Conservation (phyloP, 2,797 vertebrate genomes). For the Aulostomus chinensis region DNA sequence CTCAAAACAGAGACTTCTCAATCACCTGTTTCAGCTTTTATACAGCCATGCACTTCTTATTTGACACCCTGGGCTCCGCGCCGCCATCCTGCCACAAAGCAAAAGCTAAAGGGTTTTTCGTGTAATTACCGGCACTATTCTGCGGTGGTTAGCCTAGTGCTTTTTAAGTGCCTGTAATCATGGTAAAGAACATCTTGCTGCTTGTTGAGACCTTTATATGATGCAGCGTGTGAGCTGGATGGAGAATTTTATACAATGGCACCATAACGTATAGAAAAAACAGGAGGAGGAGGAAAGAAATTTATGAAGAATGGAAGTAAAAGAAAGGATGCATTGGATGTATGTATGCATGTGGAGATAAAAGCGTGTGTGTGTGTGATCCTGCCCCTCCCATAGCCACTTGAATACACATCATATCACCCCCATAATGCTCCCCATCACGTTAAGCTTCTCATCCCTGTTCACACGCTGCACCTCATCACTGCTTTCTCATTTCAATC, state of each 20-base stretch:
- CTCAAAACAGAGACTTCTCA: no score
- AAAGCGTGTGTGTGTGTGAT: neutral
- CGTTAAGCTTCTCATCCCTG: conserved; percentile 49
- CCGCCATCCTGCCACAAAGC: no score
- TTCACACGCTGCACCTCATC: conserved; percentile 33
- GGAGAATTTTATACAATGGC: no score
- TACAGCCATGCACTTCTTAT: no score
- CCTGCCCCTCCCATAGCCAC: neutral
- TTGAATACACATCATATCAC: conserved; percentile 36
- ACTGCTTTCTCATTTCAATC: conserved; percentile 56
- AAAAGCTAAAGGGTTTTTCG: neutral
- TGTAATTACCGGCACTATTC: conserved; percentile 19
- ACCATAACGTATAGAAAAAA: no score
- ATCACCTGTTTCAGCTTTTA: no score
- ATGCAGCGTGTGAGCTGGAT: no score
- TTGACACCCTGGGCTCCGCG: no score
- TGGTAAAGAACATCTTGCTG: conserved; percentile 15
- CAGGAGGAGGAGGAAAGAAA: neutral
- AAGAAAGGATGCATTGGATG: neutral
- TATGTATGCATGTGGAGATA: neutral
- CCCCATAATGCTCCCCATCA: conserved; percentile 43
- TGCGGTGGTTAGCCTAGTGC: conserved; percentile 12
- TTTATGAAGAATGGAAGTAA: no score
- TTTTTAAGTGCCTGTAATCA: conserved; percentile 19
- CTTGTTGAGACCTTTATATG: no score